These are phyloP conservation scores for Acrossocheilus fasciatus DNA, from an alignment of 2,797 vertebrate species.

Conservation along the genomic window DNA sequence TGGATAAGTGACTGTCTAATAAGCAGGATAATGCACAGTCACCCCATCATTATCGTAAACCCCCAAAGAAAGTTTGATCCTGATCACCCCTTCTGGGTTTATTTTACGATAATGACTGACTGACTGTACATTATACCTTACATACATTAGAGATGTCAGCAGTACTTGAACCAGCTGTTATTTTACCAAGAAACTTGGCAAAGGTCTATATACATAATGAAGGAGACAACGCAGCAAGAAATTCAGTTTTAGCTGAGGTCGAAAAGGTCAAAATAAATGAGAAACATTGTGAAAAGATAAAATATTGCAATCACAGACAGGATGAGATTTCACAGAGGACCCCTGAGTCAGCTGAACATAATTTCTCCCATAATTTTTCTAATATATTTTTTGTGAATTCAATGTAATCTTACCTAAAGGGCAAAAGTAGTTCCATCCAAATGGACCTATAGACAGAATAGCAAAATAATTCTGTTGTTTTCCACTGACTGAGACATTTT, in stretches of 20 bases:
- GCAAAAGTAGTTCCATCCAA: background rate
- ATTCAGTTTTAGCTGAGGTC: background rate
- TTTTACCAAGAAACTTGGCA: background rate
- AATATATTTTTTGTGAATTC: conserved; percentile 1
- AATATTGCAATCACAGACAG: background rate
- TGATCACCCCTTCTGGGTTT: background rate
- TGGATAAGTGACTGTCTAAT: background rate
- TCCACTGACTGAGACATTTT: conserved; percentile 44
- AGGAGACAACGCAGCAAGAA: background rate
- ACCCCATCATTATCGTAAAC: background rate
- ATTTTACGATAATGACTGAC: background rate
- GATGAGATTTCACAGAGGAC: background rate
- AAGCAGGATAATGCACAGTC: background rate
- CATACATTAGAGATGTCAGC: conserved; percentile 6
- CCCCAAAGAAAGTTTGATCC: background rate
- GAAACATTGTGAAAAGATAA: background rate
- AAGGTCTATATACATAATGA: background rate
- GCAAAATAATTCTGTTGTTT: conserved; percentile 28
- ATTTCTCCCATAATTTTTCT: background rate
- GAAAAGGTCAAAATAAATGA: conserved; percentile 31
- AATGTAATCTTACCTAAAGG: background rate
- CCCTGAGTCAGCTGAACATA: background rate
- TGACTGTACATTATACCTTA: background rate
- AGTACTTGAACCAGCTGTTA: background rate
- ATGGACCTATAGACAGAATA: background rate